Conservation (phyloP, 2,888 invertebrate species). For the Drosophila rubida region DNA sequence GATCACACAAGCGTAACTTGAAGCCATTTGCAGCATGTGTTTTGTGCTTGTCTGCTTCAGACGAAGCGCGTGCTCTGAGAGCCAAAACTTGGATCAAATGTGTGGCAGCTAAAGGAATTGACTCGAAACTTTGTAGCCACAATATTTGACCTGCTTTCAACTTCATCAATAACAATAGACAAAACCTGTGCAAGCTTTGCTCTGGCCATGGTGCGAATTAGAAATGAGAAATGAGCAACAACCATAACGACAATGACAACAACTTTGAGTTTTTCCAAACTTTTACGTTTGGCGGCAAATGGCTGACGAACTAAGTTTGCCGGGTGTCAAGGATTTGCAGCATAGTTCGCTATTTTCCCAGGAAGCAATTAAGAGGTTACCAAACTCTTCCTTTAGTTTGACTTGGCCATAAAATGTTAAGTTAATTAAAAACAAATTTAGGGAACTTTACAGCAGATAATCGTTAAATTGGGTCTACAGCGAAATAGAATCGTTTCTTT, state of each 20-base stretch:
- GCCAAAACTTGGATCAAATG: constrained; percentile 13
- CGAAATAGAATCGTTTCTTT: too few relatives aligned
- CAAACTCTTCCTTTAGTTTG: not conserved
- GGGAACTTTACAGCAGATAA: not conserved
- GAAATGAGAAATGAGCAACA: constrained; percentile 10
- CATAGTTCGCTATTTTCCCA: not conserved
- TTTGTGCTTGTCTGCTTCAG: not conserved
- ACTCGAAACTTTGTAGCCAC: constrained; percentile 38
- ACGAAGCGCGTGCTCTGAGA: constrained; percentile 2
- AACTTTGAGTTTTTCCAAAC: constrained; percentile 14
- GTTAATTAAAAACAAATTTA: not conserved
- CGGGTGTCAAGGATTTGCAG: not conserved
- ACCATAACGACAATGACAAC: constrained; percentile 18
- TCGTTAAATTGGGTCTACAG: too few relatives aligned
- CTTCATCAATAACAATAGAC: constrained; percentile 34
- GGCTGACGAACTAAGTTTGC: not conserved
- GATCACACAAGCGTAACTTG: constrained; percentile 2
- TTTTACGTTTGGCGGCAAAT: not conserved
- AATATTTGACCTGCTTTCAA: constrained; percentile 40
- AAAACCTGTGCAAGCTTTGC: not conserved
- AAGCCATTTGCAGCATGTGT: not conserved
- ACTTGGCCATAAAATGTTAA: not conserved
- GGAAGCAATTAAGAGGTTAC: not conserved
- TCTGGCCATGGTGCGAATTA: constrained; percentile 4
- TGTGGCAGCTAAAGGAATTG: constrained; percentile 16